Percentiles rank a stretch among this genome's conserved stretches.
phyloP scores from a whole-genome alignment of 2,888 invertebrate species.

The Thera obeliscata region DNA sequence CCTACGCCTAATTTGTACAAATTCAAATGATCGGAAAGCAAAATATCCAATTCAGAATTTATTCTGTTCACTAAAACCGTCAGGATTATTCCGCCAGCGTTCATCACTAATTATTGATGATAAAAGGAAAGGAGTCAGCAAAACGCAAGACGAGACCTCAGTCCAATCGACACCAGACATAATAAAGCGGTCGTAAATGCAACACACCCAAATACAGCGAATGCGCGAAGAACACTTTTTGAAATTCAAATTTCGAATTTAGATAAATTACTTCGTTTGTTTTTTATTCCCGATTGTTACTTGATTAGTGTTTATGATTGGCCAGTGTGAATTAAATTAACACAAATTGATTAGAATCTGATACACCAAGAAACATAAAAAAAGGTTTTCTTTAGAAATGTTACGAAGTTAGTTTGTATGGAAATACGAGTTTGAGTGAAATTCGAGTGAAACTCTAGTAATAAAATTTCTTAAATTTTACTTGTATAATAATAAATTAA shows the following conservation, averaged over 20 bases:
- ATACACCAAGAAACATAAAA: not conserved
- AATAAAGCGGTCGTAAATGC: constrained; percentile 64
- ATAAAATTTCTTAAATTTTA: too few species aligned
- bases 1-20: constrained; percentile 43
- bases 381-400: not conserved
- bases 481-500: constrained; percentile 1
- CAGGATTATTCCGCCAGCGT: constrained; percentile 46
- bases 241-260: constrained; percentile 51
- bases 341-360: constrained; percentile 19
- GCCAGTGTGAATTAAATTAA: constrained; percentile 34
- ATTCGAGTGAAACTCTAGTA: too few species aligned
- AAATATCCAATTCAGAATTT: constrained; percentile 42
- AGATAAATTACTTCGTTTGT: constrained; percentile 24
- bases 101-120: constrained; percentile 71
- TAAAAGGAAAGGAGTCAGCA: constrained; percentile 51
- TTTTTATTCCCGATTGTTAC: constrained; percentile 28
- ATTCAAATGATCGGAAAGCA: constrained; percentile 42
- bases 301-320: constrained; percentile 30
- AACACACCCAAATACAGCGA: constrained; percentile 55
- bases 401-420: not conserved
- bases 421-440: not conserved
- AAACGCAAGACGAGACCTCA: constrained; percentile 44
- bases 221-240: constrained; percentile 46
- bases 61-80: constrained; percentile 37
- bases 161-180: constrained; percentile 69